Evolutionary conservation across 2,113 vertebrate genomes (phyloP), one percentile per base, ranked within the genome.

Genomic region (Larimichthys polyactis): DNA sequence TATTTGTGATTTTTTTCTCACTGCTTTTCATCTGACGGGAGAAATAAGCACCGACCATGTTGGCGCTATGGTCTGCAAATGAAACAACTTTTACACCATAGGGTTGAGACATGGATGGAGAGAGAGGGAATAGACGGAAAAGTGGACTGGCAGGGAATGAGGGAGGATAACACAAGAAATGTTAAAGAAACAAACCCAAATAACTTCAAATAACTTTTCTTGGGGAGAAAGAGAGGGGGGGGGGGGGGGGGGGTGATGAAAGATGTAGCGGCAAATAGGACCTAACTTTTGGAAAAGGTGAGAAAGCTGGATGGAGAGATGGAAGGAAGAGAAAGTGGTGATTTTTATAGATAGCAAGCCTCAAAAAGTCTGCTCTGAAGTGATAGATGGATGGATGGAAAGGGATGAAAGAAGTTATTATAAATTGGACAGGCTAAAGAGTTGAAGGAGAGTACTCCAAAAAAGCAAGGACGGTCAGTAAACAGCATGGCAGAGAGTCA

Each of bases 401-500:
- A 65, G 43, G 7, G 72, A 82, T 82, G 66, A 70, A 80, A 81
- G 24, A 78, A 71, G 54, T 71, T 64, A 43, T 68, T 58, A 80
- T 68, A 68, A 80, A 86, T 78, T 77, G 65, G 44, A 65, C 24
- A 51, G 59, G 68, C 57, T 73, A 74, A 87, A 87, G 54, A 80
- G 78, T 82, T 91, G 85, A 90, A 90, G 84, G 82, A 86, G 82
- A 78, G 69, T 40, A 4, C 68, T 54, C 59, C 24, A 44, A 64
- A 58, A 71, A 71, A 51, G 49, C 83, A 89, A 88, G 83, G 85
- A 71, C 58, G 62, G 79, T 85, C 85, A 79, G 85, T 76, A 85
- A 89, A 83, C 85, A 89, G 77, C 79, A 66, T 46, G 57, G 77
- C 60, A 40, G 49, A 58, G 44, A 84, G 79, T 87, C 76, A 81